phyloP scores from a whole-genome alignment of 2,888 invertebrate species.

The Euclidia mi region DNA sequence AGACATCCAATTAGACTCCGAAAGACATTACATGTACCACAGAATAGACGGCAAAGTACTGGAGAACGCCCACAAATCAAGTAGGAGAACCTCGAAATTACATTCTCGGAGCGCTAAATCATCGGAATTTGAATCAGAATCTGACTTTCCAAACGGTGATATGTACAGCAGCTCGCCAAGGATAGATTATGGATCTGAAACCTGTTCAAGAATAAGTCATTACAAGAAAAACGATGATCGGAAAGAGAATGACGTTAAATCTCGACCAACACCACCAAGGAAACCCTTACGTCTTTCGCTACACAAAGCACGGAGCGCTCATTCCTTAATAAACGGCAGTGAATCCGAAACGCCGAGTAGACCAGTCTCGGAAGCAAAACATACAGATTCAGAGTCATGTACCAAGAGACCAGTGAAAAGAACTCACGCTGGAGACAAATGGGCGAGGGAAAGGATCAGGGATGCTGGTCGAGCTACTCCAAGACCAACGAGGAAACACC shows the following conservation, averaged over 20 bases:
- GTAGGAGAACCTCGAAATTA: conserved; percentile 81
- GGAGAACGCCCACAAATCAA: conserved; percentile 89
- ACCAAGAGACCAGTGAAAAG: conserved; percentile 91
- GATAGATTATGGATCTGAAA: conserved; percentile 91
- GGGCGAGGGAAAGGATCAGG: conserved; percentile 70
- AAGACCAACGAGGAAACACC: conserved; percentile 71
- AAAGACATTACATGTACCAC: conserved; percentile 82
- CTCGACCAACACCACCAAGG: conserved; percentile 95
- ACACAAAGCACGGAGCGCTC: conserved; percentile 95
- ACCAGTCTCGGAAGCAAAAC: conserved; percentile 69
- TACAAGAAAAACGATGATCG: conserved; percentile 82
- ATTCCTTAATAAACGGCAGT: conserved; percentile 90
- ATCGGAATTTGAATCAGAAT: conserved; percentile 94
- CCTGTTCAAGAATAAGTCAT: conserved; percentile 81
- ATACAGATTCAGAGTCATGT: conserved; percentile 69
- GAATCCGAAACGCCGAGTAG: conserved; percentile 82
- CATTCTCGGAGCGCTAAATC: conserved; percentile 92
- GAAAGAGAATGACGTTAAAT: conserved; percentile 80
- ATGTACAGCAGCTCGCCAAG: conserved; percentile 79
- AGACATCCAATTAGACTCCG: conserved; percentile 85
- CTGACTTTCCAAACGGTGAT: conserved; percentile 86
- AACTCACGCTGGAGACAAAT: conserved; percentile 81
- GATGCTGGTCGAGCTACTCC: conserved; percentile 80
- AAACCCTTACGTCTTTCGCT: conserved; percentile 95
- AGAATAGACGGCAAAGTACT: conserved; percentile 87